Percentiles rank a stretch among this genome's conserved stretches.
phyloP scores from a whole-genome alignment of 2,797 vertebrate genomes.

The Sardinella longiceps region DNA sequence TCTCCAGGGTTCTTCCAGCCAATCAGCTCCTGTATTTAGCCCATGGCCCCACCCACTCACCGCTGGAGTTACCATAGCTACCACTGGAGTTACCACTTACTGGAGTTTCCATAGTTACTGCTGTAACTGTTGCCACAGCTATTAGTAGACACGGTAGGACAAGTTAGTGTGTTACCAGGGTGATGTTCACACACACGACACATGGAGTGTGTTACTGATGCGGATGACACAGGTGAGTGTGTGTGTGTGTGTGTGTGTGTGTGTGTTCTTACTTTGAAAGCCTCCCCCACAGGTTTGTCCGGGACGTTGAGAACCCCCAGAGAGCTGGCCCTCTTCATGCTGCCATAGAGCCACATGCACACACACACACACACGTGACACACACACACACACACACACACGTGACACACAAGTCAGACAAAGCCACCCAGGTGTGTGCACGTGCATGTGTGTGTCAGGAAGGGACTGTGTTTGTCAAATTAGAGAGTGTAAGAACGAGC shows the following conservation, averaged over 20 bases:
- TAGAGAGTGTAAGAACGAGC: neutral
- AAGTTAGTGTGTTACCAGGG: conserved; percentile 12
- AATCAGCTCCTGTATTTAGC: neutral
- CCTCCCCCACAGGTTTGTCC: conserved; percentile 83
- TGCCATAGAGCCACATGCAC: conserved; percentile 74
- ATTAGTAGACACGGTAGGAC: conserved; percentile 30
- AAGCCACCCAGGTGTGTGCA: no score
- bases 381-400: no score
- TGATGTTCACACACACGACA: conserved; percentile 1
- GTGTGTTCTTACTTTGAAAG: conserved; percentile 87
- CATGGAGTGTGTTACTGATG: neutral
- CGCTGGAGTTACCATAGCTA: no score
- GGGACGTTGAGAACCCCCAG: conserved; percentile 90
- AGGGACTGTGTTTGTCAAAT: neutral
- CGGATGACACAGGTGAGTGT: neutral
- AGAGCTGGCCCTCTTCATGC: conserved; percentile 96
- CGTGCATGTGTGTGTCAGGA: neutral
- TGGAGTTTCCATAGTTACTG: no score
- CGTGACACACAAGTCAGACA: no score
- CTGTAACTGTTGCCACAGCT: neutral
- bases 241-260: neutral
- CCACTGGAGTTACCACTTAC: no score
- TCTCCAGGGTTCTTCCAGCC: neutral
- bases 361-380: conserved; percentile 43
- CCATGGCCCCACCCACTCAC: neutral